phyloP scores from a whole-genome alignment of 1,140 invertebrate species.

The Venturia canescens region DNA sequence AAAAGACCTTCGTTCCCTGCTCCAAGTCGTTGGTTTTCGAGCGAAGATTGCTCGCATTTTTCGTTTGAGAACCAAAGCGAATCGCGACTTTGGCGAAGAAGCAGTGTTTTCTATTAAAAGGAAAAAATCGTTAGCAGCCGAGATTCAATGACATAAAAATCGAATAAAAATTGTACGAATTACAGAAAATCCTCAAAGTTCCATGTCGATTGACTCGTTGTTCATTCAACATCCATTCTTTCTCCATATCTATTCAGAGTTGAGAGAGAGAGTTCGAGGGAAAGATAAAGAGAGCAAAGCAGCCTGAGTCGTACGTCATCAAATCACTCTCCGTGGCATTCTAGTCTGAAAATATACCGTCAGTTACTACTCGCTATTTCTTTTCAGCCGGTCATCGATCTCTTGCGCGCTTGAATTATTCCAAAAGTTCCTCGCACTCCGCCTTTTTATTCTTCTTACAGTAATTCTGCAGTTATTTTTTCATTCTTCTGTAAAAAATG shows the following conservation, averaged over 20 bases:
- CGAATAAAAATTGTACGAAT: too few species aligned
- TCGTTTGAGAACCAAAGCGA: too few species aligned
- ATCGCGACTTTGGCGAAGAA: too few species aligned
- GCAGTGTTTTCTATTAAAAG: too few species aligned
- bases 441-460: background rate
- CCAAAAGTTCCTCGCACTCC: background rate
- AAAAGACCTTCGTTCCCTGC: too few species aligned
- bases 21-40: too few species aligned
- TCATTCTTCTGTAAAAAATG: too few species aligned
- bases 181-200: background rate
- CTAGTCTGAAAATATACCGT: background rate
- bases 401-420: background rate
- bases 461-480: background rate
- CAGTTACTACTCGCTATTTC: background rate
- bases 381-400: background rate
- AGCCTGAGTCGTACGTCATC: background rate
- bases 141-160: too few species aligned
- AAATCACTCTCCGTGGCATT: background rate
- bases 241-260: background rate
- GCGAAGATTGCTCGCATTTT: too few species aligned
- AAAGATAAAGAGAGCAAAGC: background rate
- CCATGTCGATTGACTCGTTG: background rate
- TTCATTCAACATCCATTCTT: background rate
- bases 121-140: too few species aligned
- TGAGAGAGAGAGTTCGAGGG: background rate